Conservation (phyloP, 1,140 invertebrate genomes). For the Cylas formicarius region DNA sequence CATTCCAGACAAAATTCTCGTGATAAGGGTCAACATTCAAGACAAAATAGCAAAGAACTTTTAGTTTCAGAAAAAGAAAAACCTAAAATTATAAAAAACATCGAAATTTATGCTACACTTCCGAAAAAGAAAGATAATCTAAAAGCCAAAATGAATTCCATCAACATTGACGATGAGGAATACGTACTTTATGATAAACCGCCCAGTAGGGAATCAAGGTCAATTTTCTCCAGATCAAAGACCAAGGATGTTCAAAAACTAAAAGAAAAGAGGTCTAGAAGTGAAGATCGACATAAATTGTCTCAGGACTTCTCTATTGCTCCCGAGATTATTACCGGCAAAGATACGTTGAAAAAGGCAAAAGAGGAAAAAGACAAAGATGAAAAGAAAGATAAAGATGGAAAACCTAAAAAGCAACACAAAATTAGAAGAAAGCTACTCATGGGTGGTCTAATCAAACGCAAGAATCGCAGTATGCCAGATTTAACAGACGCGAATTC, state of each 20-base stretch:
- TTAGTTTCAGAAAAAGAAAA: constrained; percentile 42
- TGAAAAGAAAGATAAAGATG: constrained; percentile 55
- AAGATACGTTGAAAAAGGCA: constrained; percentile 49
- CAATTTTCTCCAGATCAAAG: constrained; percentile 58
- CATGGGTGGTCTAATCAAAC: constrained; percentile 80
- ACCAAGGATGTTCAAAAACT: constrained; percentile 60
- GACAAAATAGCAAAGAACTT: constrained; percentile 58
- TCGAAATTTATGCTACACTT: constrained; percentile 85
- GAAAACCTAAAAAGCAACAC: constrained; percentile 82
- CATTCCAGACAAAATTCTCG: constrained; percentile 61
- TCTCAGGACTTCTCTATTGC: constrained; percentile 60
- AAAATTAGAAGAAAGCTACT: constrained; percentile 80
- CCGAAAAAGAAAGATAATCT: constrained; percentile 76
- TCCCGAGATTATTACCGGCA: constrained; percentile 47
- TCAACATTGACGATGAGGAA: constrained; percentile 63
- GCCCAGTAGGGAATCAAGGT: constrained; percentile 56
- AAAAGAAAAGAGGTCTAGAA: constrained; percentile 67
- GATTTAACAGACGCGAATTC: constrained; percentile 71
- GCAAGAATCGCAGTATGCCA: constrained; percentile 87
- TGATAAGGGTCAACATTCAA: constrained; percentile 54
- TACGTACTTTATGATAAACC: constrained; percentile 54
- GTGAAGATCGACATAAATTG: constrained; percentile 72
- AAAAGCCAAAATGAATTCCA: constrained; percentile 53
- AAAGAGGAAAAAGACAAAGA: constrained; percentile 54
- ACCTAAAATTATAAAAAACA: constrained; percentile 60